These are phyloP conservation scores for Podarcis muralis DNA, from an alignment of 2,113 vertebrate species.

Conservation along the genomic window DNA sequence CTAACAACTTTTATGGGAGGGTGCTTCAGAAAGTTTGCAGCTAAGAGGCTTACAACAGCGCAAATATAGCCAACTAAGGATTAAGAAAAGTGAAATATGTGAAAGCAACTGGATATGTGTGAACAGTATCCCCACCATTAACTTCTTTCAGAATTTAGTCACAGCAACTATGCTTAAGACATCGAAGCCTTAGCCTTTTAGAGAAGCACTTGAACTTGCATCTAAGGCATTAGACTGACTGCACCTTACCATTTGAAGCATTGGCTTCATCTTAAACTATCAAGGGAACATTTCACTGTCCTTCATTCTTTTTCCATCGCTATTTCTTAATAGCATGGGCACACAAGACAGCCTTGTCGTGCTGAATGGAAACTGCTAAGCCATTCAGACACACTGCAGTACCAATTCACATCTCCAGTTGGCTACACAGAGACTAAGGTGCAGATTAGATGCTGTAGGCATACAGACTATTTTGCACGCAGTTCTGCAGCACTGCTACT, in stretches of 20 bases:
- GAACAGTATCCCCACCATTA: conserved; percentile 44
- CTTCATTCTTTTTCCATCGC: not conserved
- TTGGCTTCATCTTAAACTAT: not conserved
- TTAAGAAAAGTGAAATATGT: conserved; percentile 32
- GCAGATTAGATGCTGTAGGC: not conserved
- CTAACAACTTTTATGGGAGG: conserved; percentile 75
- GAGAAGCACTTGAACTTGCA: conserved; percentile 44
- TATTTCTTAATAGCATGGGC: not conserved
- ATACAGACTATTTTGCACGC: not conserved
- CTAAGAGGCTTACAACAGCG: conserved; percentile 74
- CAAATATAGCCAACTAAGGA: conserved; percentile 73
- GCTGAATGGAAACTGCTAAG: not conserved
- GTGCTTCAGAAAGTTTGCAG: conserved; percentile 81
- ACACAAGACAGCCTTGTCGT: not conserved
- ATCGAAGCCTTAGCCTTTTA: conserved; percentile 54
- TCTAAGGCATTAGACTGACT: not conserved
- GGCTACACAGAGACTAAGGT: not conserved
- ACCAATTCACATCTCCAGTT: not conserved
- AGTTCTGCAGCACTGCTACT: not conserved
- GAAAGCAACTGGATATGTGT: conserved; percentile 41
- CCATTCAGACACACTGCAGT: not conserved
- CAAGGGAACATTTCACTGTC: not conserved
- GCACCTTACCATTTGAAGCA: not conserved
- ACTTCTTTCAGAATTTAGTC: conserved; percentile 57
- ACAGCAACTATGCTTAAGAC: conserved; percentile 42